Evolutionary conservation across 2,888 invertebrate genomes (phyloP).

Genomic region (Coleophora deauratella): DNA sequence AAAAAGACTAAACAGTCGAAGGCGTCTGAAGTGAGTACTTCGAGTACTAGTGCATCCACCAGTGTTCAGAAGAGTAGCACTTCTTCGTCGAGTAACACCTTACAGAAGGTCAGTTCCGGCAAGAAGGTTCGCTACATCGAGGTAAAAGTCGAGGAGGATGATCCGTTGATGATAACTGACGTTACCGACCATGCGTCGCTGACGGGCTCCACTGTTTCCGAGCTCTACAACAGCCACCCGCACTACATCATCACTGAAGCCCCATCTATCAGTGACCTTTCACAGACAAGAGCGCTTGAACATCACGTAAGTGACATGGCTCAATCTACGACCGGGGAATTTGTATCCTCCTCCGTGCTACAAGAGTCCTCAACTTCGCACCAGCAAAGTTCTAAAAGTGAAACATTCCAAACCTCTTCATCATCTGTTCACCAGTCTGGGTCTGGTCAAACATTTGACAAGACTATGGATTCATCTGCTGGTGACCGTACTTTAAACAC

Average conservation of each 20-base stretch:
- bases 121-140: slow-evolving; percentile 69
- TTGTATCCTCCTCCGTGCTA: slow-evolving; percentile 48
- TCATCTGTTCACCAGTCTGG: slow-evolving; percentile 54
- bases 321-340: slow-evolving; percentile 56
- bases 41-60: slow-evolving; percentile 56
- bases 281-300: slow-evolving; percentile 52
- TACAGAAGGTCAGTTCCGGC: slow-evolving; percentile 61
- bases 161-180: slow-evolving; percentile 70
- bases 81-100: slow-evolving; percentile 53
- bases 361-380: slow-evolving; percentile 57
- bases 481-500: slow-evolving; percentile 59
- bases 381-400: slow-evolving; percentile 56
- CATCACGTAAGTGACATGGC: slow-evolving; percentile 62
- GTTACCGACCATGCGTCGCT: slow-evolving; percentile 63
- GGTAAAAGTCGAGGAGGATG: slow-evolving; percentile 70
- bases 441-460: slow-evolving; percentile 53
- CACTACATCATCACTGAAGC: slow-evolving; percentile 71
- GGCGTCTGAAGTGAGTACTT: slow-evolving; percentile 52
- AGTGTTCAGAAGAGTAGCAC: slow-evolving; percentile 64
- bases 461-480: slow-evolving; percentile 46
- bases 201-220: slow-evolving; percentile 64
- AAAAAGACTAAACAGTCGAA: slow-evolving; percentile 70
- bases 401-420: slow-evolving; percentile 59
- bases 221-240: slow-evolving; percentile 67
- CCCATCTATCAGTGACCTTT: slow-evolving; percentile 61